Percentiles rank a stretch among this genome's conserved stretches.
phyloP scores from a whole-genome alignment of 2,113 vertebrate species.

The Neodontobutis hainanensis region DNA sequence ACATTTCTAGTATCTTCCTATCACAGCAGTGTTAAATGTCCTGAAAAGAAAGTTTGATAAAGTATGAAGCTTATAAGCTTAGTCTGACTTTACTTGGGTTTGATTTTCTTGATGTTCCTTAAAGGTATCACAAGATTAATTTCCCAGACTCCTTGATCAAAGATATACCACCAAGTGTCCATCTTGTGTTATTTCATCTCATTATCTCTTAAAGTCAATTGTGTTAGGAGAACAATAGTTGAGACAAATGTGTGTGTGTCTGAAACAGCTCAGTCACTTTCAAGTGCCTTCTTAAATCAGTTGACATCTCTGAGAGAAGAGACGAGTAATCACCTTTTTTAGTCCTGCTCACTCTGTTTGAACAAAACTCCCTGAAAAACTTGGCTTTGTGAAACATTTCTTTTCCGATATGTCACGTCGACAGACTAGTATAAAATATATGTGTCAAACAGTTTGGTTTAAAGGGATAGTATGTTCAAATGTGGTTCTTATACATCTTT shows the following conservation, averaged over 20 bases:
- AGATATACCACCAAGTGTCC: slow-evolving; percentile 34
- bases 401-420: neutral
- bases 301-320: slow-evolving; percentile 32
- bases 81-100: slow-evolving; percentile 53
- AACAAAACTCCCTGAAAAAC: slow-evolving; percentile 12
- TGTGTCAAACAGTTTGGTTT: neutral
- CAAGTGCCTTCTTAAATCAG: slow-evolving; percentile 35
- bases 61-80: slow-evolving; percentile 35
- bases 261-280: slow-evolving; percentile 38
- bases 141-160: slow-evolving; percentile 39
- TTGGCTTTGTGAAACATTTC: neutral
- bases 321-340: slow-evolving; percentile 28
- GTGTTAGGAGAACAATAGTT: slow-evolving; percentile 21
- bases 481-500: no score
- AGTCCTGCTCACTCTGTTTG: slow-evolving; percentile 35
- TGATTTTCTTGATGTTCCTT: slow-evolving; percentile 56
- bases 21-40: slow-evolving; percentile 38
- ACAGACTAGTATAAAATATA: neutral
- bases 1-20: slow-evolving; percentile 27
- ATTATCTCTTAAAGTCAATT: slow-evolving; percentile 48
- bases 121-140: slow-evolving; percentile 32
- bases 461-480: no score
- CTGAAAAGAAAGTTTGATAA: slow-evolving; percentile 48
- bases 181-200: slow-evolving; percentile 40
- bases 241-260: slow-evolving; percentile 27